Evolutionary conservation across 2,113 vertebrate genomes (phyloP).

Genomic region (Festucalex cinctus): DNA sequence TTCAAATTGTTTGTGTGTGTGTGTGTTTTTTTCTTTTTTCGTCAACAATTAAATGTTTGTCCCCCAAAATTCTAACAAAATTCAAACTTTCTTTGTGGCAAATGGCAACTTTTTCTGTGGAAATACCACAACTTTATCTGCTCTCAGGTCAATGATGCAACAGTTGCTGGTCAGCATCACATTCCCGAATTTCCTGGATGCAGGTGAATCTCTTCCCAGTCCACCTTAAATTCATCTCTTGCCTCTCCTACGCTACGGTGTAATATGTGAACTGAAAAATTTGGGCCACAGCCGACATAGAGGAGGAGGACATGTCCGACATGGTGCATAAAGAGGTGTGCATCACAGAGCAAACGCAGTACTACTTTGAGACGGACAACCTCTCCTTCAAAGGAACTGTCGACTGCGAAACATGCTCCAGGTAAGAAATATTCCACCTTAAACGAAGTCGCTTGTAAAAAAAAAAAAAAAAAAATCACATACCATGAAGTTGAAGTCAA

Average conservation of each 20-base stretch:
- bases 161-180: slow-evolving; percentile 90
- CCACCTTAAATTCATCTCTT: background rate
- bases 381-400: slow-evolving; percentile 80
- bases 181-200: slow-evolving; percentile 84
- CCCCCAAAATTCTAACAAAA: too few species aligned
- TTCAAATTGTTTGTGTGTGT: too few species aligned
- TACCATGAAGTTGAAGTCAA: slow-evolving; percentile 58
- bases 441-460: slow-evolving; percentile 20
- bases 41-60: too few species aligned
- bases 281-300: slow-evolving; percentile 76
- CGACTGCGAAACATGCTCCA: slow-evolving; percentile 89
- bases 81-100: too few species aligned
- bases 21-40: too few species aligned
- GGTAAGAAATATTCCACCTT: slow-evolving; percentile 69
- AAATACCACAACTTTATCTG: background rate
- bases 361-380: slow-evolving; percentile 82
- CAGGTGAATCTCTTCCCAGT: slow-evolving; percentile 75
- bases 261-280: background rate
- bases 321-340: slow-evolving; percentile 84
- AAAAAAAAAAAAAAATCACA: slow-evolving; percentile 47
- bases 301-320: slow-evolving; percentile 77
- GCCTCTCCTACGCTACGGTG: background rate
- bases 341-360: slow-evolving; percentile 93
- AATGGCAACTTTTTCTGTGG: too few species aligned
- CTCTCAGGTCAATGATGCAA: slow-evolving; percentile 87